Evolutionary conservation across 2,888 invertebrate species (phyloP), one percentile per base, ranked within the genome.

Genomic region (Drosophila parthenogenetica): DNA sequence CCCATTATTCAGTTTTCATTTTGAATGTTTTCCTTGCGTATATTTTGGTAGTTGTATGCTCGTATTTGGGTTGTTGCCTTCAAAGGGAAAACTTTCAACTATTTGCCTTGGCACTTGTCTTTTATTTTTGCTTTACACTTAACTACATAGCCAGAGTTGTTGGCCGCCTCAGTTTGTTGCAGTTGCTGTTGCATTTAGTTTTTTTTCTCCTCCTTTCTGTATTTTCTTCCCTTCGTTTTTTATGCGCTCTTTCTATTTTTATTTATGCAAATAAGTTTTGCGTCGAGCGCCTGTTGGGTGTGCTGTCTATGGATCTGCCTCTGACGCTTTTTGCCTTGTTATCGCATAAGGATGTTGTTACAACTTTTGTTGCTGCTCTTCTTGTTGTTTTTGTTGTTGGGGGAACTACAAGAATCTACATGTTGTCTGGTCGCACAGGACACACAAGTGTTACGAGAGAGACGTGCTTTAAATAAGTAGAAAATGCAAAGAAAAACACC

Each of bases 301-400:
- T 71, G 8, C 49, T 35, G 61, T 14, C 61, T 58, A 42, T 55
- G 57, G 42, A 19, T 51, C 43, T 22, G 51, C 5, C 51, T 42
- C 48, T 46, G 63, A 42, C 32, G 46, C 49, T 61, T 64, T 29
- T 17, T 76, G 88, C 62, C 82, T 87, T 86, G 88, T 89, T 89
- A 85, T 85, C 84, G 89, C 79, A 85, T 82, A 87, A 87, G 85
- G 88, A 86, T 89, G 89, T 87, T 89, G 87, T 85, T 85, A 74
- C 89, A 81, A 89, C 71, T 89, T 81, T 78, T 69, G 66, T 68
- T 63, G 61, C 5, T 22, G 22, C 22, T 22, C 22, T 77, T 83
- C 65, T 53, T 68, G 66, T 51, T 69, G 58, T 77, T 83, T 65
- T 53, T 68, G 66, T 51, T 69, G 58, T 35, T 65, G 70, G 48